Evolutionary conservation across 2,113 vertebrate species (phyloP), one percentile per base, ranked within the genome.

Genomic region (Mola mola): DNA sequence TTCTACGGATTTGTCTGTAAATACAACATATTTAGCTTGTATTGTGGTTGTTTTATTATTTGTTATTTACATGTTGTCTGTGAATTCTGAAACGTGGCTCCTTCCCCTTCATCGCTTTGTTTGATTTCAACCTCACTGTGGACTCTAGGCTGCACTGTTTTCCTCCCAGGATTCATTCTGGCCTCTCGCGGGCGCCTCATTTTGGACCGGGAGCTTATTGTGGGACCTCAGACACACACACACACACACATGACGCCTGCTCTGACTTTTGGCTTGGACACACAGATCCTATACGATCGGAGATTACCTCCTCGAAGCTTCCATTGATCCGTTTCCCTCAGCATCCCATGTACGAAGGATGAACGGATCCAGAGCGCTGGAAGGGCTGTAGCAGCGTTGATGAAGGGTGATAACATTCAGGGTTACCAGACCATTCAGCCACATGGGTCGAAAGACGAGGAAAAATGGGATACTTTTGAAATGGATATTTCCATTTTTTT

Each of bases 31-130:
- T 79, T 82, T 75, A 73, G 56, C 71, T 81, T 78, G 61, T 78
- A 73, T 73, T 81, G 73, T 83, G 64, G 50, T 83, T 78, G 64
- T 82, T 85, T 78, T 79, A 65, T 80, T 68, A 59, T 81, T 87
- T 83, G 77, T 84, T 78, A 83, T 84, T 79, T 79, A 85, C 81
- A 81, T 72, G 40, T 82, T 71, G 50, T 86, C 80, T 85, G 85
- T 90, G 79, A 88, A 86, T 84, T 66, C 75, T 79, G 42, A 75
- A 81, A 68, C 10, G 28, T 75, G 55, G 60, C 67, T 78, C 47
- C 44, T 60, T 67, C 33, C 66, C 46, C 64, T 59, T 60, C 62
- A 37, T 75, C 34, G 31, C 24, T 62, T 63, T 38, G 41, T 63
- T 66, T 73, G 25, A 37, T 57, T 78, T 83, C 36, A 61, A 25